phyloP scores from a whole-genome alignment of 2,888 invertebrate genomes.

The Yponomeuta cagnagella region DNA sequence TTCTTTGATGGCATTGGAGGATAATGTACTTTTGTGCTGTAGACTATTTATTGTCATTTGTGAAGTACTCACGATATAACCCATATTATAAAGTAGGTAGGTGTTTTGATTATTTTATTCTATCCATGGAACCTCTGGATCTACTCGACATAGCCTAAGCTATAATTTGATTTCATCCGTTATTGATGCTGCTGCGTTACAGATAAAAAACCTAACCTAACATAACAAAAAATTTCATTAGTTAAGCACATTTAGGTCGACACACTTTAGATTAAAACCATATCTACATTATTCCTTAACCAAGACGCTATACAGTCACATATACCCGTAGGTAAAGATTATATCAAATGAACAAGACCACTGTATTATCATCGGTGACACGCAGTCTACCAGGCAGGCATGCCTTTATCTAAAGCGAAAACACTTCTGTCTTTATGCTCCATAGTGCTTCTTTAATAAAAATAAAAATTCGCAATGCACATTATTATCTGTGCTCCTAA shows the following conservation, averaged over 20 bases:
- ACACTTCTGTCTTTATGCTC: conserved; percentile 37
- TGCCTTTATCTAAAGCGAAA: conserved; percentile 26
- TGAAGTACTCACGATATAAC: background rate
- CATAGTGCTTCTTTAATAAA: conserved; percentile 55
- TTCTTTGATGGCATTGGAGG: background rate
- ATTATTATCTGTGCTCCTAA: conserved; percentile 19
- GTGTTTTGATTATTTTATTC: too few species aligned
- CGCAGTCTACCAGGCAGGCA: conserved; percentile 52
- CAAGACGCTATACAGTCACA: too few species aligned
- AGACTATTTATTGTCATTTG: background rate
- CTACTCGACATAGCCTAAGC: too few species aligned
- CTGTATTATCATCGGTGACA: conserved; percentile 46
- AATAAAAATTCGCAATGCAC: conserved; percentile 48
- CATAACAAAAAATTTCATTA: too few species aligned
- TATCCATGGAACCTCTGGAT: too few species aligned
- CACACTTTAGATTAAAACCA: too few species aligned
- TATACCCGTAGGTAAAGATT: background rate
- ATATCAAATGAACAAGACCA: background rate
- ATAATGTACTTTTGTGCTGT: background rate
- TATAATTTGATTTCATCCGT: too few species aligned
- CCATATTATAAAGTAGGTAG: too few species aligned
- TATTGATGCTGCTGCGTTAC: too few species aligned
- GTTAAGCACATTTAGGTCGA: too few species aligned
- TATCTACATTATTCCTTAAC: too few species aligned
- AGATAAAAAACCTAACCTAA: too few species aligned